Percentiles rank a stretch among this genome's conserved stretches.
These are phyloP conservation scores for Delia radicum DNA, from an alignment of 1,140 invertebrate species.

Conservation along the genomic window DNA sequence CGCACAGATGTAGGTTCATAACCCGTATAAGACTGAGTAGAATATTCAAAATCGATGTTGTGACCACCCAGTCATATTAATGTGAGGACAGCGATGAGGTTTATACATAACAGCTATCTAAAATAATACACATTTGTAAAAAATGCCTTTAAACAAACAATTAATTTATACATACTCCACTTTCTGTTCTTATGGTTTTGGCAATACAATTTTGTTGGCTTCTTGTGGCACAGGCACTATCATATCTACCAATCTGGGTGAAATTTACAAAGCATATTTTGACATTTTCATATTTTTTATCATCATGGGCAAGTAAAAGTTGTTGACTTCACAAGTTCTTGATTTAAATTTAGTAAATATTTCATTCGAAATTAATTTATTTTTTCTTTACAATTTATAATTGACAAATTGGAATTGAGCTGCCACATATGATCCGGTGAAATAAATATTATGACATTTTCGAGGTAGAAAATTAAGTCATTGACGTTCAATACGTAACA, in stretches of 20 bases:
- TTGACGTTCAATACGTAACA: too few relatives aligned
- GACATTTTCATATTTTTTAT: conserved; percentile 90
- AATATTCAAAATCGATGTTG: conserved; percentile 99
- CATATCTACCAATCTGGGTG: conserved; percentile 97
- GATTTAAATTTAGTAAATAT: too few relatives aligned
- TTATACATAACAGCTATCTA: conserved; percentile 99
- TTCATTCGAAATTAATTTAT: too few relatives aligned
- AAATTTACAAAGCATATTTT: conserved; percentile 89
- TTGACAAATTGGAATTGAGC: too few relatives aligned
- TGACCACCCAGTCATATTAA: conserved; percentile 98
- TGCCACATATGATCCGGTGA: too few relatives aligned
- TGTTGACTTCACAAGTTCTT: too few relatives aligned
- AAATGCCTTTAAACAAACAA: conserved; percentile 5
- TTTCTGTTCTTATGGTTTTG: conserved; percentile 96
- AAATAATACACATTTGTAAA: background rate
- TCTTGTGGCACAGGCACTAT: conserved; percentile 95
- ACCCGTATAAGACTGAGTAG: conserved; percentile 99
- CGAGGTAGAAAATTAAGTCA: too few relatives aligned
- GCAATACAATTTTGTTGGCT: conserved; percentile 85
- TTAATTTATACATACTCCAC: conserved; percentile 71
- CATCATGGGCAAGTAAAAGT: conserved; percentile 81
- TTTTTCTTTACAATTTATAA: too few relatives aligned
- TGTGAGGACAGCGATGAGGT: conserved; percentile 98
- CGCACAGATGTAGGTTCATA: conserved; percentile 99
- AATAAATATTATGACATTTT: too few relatives aligned